Evolutionary conservation across 2,888 invertebrate genomes (phyloP).

Genomic region (Caenorhabditis angaria): DNA sequence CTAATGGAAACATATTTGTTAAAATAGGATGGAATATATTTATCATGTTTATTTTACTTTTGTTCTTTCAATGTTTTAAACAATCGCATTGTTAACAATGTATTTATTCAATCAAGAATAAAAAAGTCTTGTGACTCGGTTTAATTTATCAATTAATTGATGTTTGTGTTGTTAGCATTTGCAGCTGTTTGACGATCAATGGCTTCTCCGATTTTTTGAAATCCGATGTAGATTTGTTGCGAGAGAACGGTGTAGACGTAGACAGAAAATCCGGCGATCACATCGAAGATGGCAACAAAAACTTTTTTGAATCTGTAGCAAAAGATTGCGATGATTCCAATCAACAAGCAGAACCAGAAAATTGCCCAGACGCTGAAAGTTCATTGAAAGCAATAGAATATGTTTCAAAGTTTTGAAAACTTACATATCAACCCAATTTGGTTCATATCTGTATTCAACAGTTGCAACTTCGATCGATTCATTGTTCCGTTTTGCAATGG

Average conservation of each 20-base stretch:
- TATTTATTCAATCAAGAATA: neutral
- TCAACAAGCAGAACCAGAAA: neutral
- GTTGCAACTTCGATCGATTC: neutral
- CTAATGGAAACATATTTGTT: neutral
- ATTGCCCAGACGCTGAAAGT: slow-evolving; percentile 6
- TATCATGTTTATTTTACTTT: neutral
- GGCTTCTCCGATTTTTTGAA: neutral
- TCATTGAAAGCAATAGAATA: neutral
- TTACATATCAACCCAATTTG: slow-evolving; percentile 6
- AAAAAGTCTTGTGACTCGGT: too few relatives aligned
- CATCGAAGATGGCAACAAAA: neutral
- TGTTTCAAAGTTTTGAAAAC: neutral
- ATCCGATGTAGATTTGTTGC: neutral
- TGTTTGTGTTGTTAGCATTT: too few relatives aligned
- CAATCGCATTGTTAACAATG: neutral
- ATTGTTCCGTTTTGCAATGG: neutral
- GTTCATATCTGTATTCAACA: neutral
- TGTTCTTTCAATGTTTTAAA: neutral
- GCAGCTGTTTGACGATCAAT: too few relatives aligned
- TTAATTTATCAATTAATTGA: too few relatives aligned
- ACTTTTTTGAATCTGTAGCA: neutral
- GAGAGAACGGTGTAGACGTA: neutral
- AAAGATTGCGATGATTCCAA: neutral
- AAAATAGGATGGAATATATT: neutral
- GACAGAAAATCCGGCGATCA: neutral